Conservation (phyloP, 2,113 vertebrate genomes). For the Halichoeres trimaculatus region DNA sequence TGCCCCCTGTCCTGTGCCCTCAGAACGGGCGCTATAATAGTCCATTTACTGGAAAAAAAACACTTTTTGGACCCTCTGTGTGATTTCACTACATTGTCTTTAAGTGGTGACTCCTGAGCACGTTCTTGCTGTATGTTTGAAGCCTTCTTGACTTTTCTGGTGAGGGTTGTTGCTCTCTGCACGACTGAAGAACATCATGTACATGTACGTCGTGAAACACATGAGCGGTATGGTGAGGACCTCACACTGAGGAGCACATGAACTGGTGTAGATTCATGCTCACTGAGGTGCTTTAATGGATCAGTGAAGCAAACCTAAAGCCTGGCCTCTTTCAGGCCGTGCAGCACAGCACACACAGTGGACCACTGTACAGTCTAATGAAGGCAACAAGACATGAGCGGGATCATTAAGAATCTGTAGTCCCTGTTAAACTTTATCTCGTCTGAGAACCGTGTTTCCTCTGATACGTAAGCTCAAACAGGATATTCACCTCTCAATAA, state of each 20-base stretch:
- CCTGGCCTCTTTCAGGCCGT: slow-evolving; percentile 32
- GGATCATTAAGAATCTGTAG: slow-evolving; percentile 20
- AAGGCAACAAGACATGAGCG: slow-evolving; percentile 16
- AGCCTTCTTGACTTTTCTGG: too few species aligned
- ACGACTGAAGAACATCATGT: background rate
- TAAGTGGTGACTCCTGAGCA: too few species aligned
- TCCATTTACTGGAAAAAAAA: too few species aligned
- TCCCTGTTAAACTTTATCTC: slow-evolving; percentile 23
- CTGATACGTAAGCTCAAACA: slow-evolving; percentile 16
- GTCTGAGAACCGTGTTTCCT: background rate
- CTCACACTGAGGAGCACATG: slow-evolving; percentile 35
- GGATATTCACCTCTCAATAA: slow-evolving; percentile 6
- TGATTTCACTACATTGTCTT: too few species aligned
- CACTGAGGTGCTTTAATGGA: slow-evolving; percentile 57
- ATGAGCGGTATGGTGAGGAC: background rate
- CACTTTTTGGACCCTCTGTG: too few species aligned
- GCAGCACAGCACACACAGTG: slow-evolving; percentile 29
- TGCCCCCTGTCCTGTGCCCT: too few species aligned
- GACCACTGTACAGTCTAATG: slow-evolving; percentile 28
- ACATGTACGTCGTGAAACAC: slow-evolving; percentile 9
- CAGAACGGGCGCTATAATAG: too few species aligned
- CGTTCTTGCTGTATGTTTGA: too few species aligned
- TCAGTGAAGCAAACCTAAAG: slow-evolving; percentile 46
- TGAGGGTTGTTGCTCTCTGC: background rate
- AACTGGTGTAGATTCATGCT: slow-evolving; percentile 43